Conservation (phyloP, 2,113 vertebrate genomes). For the Osmerus mordax region DNA sequence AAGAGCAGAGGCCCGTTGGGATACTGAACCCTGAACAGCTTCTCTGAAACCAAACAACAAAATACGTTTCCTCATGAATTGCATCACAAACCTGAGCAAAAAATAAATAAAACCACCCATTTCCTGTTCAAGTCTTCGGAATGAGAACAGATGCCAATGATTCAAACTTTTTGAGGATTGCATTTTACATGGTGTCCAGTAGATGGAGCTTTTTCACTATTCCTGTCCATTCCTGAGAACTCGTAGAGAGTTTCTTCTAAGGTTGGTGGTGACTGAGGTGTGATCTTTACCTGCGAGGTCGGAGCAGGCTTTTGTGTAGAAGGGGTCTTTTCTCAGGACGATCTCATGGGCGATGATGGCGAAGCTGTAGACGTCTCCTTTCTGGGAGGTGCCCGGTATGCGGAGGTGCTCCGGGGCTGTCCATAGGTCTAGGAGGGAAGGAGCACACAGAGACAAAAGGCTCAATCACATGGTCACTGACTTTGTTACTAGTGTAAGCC, state of each 20-base stretch:
- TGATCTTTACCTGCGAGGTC: slow-evolving; percentile 52
- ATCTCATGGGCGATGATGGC: slow-evolving; percentile 95
- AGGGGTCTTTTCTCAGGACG: slow-evolving; percentile 77
- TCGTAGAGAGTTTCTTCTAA: too few species aligned
- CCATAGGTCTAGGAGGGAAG: slow-evolving; percentile 82
- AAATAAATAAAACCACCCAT: background rate
- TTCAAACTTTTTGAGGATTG: background rate
- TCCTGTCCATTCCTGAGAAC: background rate
- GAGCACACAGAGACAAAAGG: background rate
- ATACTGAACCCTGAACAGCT: slow-evolving; percentile 82
- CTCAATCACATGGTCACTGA: too few species aligned
- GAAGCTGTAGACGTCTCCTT: slow-evolving; percentile 94
- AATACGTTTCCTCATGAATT: background rate
- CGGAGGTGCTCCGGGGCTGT: slow-evolving; percentile 92
- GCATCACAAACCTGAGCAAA: background rate
- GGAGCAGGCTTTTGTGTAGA: slow-evolving; percentile 74
- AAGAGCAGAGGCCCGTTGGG: slow-evolving; percentile 61
- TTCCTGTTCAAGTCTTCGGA: background rate
- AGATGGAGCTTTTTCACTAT: background rate
- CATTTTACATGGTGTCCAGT: slow-evolving; percentile 1
- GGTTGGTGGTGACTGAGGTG: too few species aligned
- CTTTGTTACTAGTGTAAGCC: too few species aligned
- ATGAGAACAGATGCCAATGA: background rate
- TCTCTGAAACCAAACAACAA: slow-evolving; percentile 71
- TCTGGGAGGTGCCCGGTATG: slow-evolving; percentile 81